Percentiles rank a stretch among this genome's conserved stretches.
These are phyloP conservation scores for Heterotilapia buettikoferi DNA, from an alignment of 2,113 vertebrate genomes.

Conservation along the genomic window DNA sequence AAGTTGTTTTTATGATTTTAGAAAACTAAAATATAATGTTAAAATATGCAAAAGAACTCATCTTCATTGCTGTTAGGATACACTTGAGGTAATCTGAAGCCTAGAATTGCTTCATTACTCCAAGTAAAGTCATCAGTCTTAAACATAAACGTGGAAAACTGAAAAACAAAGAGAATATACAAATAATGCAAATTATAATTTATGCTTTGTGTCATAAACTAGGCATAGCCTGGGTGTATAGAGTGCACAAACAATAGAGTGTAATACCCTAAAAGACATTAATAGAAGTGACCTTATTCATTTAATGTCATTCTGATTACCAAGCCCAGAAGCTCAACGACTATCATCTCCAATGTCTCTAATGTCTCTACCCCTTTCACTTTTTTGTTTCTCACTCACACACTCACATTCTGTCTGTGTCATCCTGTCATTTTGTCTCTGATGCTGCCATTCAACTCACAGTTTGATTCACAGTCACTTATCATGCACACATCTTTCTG, in stretches of 20 bases:
- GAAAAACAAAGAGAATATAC: not conserved
- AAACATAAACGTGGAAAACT: not conserved
- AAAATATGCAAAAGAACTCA: not conserved
- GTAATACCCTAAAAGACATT: constrained; percentile 58
- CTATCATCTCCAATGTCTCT: not conserved
- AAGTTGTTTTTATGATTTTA: not conserved
- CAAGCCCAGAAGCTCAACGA: constrained; percentile 20
- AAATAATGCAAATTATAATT: constrained; percentile 25
- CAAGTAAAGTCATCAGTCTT: not conserved
- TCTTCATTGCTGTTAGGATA: not conserved
- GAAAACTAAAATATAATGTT: not conserved
- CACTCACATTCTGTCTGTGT: not conserved
- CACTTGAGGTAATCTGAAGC: not conserved
- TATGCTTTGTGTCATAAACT: constrained; percentile 25
- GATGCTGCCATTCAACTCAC: constrained; percentile 9
- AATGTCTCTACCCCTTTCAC: not conserved
- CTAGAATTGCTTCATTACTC: not conserved
- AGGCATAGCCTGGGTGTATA: constrained; percentile 18
- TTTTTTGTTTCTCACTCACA: not conserved
- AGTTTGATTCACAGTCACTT: constrained; percentile 35
- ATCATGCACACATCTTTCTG: constrained; percentile 13
- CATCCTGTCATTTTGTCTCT: not conserved
- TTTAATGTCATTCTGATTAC: constrained; percentile 65
- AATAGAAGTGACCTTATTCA: constrained; percentile 67
- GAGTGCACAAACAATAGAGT: constrained; percentile 53